Base-by-base conservation (phyloP, 2,888 invertebrate species). In the Erebia aethiops region DNA sequence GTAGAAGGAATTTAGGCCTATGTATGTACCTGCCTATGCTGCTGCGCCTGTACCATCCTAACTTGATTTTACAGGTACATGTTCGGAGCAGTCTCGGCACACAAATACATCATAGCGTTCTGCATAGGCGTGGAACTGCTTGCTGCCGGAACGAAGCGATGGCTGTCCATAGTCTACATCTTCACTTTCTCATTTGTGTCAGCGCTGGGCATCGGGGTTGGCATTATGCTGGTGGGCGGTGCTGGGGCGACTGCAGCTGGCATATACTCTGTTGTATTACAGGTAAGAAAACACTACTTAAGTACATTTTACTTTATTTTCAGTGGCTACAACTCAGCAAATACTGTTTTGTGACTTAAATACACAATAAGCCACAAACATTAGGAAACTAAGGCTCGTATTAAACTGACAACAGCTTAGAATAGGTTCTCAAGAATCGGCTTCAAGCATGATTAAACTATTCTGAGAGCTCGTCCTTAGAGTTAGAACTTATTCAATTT, bases 71-170 rank as follows among this genome's bases (percentile, higher is more conserved):
- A 18, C 75, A 95, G 95, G 95, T 97, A 97, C 83, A 96, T 98
- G 95, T 97, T 97, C 82, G 97, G 95, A 0, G 98, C 97, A 0
- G 97, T 98, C 0, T 96, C 97, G 1, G 96, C 97, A 0, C 98
- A 98, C 85, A 98, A 98, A 87, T 94, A 97, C 79, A 97, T 98
- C 60, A 96, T 98, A 71, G 97, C 97, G 1, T 98, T 98, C 86
- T 98, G 98, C 84, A 96, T 98, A 74, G 98, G 98, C 0, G 95
- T 98, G 74, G 97, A 98, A 82, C 88, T 98, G 63, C 94, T 97
- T 56, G 95, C 96, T 0, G 95, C 96, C 0, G 94, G 95, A 46
- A 96, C 96, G 1, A 95, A 94, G 78, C 90, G 93, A 2, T 88
- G 94, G 80, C 84, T 97, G 66, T 94, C 95, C 1, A 81, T 96